These are phyloP conservation scores for Troglohyphantes excavatus DNA, from an alignment of 2,888 invertebrate genomes.

Conservation along the genomic window DNA sequence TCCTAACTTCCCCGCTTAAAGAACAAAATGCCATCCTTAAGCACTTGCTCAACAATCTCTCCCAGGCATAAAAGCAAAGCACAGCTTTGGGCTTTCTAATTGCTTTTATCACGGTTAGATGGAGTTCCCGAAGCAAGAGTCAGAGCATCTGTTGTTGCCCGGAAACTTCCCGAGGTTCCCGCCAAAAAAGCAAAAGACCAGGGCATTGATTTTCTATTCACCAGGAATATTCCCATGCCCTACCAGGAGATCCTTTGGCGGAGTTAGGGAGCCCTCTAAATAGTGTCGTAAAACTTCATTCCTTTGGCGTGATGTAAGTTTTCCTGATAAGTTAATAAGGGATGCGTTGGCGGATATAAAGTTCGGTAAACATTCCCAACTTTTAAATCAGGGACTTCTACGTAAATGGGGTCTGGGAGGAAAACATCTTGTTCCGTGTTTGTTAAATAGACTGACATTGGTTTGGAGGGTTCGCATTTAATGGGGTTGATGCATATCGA, in stretches of 20 bases:
- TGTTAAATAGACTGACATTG: not conserved
- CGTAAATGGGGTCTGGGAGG: not conserved
- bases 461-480: not conserved
- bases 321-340: constrained; percentile 2
- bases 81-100: constrained; percentile 65
- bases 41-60: constrained; percentile 38
- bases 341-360: constrained; percentile 6
- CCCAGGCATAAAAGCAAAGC: constrained; percentile 29
- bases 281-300: constrained; percentile 47
- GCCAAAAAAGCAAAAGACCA: constrained; percentile 45
- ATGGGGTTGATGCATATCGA: no score
- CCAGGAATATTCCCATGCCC: constrained; percentile 31
- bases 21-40: constrained; percentile 24
- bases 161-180: constrained; percentile 45
- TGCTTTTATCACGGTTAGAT: constrained; percentile 67
- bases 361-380: not conserved
- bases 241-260: constrained; percentile 18
- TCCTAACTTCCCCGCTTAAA: constrained; percentile 4
- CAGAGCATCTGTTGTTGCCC: constrained; percentile 51
- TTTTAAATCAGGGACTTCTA: not conserved
- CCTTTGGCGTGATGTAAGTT: constrained; percentile 5
- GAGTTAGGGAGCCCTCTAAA: constrained; percentile 26
- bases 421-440: not conserved
- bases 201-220: constrained; percentile 65
- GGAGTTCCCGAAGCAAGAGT: constrained; percentile 9